Evolutionary conservation across 2,797 vertebrate genomes (phyloP).

Genomic region (Varecia variegata): DNA sequence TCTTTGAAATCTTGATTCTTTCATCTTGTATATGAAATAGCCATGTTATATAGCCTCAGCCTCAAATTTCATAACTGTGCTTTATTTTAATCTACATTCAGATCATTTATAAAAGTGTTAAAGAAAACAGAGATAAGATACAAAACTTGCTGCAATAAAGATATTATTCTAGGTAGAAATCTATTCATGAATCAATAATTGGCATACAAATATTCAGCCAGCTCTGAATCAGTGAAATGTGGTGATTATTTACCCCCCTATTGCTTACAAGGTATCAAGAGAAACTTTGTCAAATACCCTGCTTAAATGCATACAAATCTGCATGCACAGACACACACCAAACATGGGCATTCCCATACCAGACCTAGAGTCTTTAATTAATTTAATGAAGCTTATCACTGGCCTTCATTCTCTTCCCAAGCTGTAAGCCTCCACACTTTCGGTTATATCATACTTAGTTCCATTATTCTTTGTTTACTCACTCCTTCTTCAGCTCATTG

Average conservation of each 20-base stretch:
- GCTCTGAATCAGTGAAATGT: background rate
- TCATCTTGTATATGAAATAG: background rate
- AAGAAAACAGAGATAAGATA: background rate
- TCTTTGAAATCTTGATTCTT: background rate
- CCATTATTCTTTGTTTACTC: background rate
- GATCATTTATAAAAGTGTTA: background rate
- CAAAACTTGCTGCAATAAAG: background rate
- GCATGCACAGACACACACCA: background rate
- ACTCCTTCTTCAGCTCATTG: background rate
- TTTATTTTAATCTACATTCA: background rate
- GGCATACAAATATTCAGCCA: background rate
- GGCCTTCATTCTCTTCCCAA: background rate
- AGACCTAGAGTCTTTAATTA: background rate
- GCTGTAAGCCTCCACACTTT: background rate
- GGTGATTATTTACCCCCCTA: background rate
- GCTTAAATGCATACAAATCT: background rate
- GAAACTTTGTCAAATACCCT: background rate
- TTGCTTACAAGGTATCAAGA: background rate
- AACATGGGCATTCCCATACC: background rate
- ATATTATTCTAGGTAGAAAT: background rate
- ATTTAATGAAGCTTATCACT: background rate
- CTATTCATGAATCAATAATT: background rate
- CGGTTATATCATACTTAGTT: background rate
- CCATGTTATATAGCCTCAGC: background rate
- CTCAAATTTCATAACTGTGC: background rate